Conservation (phyloP, 2,888 invertebrate genomes). For the Ganaspis brasiliensis region DNA sequence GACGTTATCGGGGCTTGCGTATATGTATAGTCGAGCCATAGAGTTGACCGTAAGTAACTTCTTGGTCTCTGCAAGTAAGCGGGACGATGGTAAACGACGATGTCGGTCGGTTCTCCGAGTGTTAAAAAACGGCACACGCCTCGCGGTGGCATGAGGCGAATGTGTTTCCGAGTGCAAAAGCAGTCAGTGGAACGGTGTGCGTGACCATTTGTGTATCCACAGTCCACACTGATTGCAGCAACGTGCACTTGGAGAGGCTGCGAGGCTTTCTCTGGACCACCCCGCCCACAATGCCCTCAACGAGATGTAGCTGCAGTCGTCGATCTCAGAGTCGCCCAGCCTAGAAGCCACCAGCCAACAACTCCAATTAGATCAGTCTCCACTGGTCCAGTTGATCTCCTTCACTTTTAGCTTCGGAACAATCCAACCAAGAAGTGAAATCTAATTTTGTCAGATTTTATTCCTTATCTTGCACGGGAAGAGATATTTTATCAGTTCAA, state of each 20-base stretch:
- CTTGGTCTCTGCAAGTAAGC: constrained; percentile 53
- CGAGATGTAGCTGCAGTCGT: constrained; percentile 60
- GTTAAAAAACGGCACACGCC: constrained; percentile 78
- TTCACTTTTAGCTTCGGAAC: constrained; percentile 36
- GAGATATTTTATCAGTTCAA: too few relatives aligned
- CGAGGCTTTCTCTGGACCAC: constrained; percentile 79
- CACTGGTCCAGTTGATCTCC: constrained; percentile 36
- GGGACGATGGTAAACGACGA: constrained; percentile 43
- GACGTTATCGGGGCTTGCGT: constrained; percentile 67
- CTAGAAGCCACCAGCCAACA: constrained; percentile 46
- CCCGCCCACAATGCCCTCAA: constrained; percentile 75
- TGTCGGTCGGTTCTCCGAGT: constrained; percentile 59
- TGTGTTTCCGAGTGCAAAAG: constrained; percentile 53
- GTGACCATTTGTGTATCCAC: constrained; percentile 38
- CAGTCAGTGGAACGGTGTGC: constrained; percentile 42
- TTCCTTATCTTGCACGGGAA: too few relatives aligned
- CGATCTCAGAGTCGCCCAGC: constrained; percentile 58
- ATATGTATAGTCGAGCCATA: constrained; percentile 45
- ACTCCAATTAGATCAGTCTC: constrained; percentile 58
- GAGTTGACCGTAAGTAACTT: constrained; percentile 49
- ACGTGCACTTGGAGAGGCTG: constrained; percentile 60
- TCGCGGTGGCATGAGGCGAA: constrained; percentile 74
- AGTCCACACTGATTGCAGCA: neutral
- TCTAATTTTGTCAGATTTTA: neutral
- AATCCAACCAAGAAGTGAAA: constrained; percentile 18